Evolutionary conservation across 2,797 vertebrate species (phyloP).

Genomic region (Enteromius afrohamiltoni): DNA sequence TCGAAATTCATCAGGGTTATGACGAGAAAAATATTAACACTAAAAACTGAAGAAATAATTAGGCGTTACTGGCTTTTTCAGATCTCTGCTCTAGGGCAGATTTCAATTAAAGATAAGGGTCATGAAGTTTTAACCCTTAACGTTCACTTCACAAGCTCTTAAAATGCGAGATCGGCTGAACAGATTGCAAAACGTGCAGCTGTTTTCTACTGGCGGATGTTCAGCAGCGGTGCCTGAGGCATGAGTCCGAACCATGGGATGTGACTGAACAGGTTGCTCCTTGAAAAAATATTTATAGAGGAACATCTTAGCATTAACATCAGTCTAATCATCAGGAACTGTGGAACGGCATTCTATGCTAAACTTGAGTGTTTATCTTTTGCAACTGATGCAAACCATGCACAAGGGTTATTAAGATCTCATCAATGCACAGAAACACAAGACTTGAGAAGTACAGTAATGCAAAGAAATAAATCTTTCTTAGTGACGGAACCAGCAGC

Average conservation of each 20-base stretch:
- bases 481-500: background rate
- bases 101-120: background rate
- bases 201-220: constrained; percentile 1
- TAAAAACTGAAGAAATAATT: background rate
- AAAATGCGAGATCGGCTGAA: background rate
- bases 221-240: constrained; percentile 20
- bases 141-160: background rate
- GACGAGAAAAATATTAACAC: background rate
- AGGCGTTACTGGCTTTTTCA: background rate
- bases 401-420: background rate
- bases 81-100: constrained; percentile 6
- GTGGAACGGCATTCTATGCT: background rate
- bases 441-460: background rate
- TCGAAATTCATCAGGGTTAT: background rate
- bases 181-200: background rate
- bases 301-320: constrained; percentile 22
- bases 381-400: constrained; percentile 15
- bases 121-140: constrained; percentile 18
- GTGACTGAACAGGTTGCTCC: constrained; percentile 50
- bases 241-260: constrained; percentile 21
- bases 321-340: background rate
- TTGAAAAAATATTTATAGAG: constrained; percentile 22
- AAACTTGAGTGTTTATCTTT: background rate
- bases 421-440: constrained; percentile 11
- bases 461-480: constrained; percentile 16